These are phyloP conservation scores for Scylla paramamosain DNA, from an alignment of 1,140 invertebrate genomes.

Conservation along the genomic window DNA sequence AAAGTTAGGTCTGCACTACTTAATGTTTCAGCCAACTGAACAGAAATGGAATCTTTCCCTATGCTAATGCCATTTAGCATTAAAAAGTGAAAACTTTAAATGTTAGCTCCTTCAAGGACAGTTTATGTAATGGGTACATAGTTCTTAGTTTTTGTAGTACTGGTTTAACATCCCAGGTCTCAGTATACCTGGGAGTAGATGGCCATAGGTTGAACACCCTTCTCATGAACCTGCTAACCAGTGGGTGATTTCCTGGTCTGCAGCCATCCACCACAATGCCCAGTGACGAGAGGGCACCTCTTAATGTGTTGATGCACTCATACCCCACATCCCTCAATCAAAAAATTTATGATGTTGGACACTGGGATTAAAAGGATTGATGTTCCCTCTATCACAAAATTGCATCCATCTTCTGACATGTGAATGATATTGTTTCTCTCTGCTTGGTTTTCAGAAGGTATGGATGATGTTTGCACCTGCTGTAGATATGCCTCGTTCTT, in stretches of 20 bases:
- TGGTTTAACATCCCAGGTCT: too few relatives aligned
- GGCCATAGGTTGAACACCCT: conserved; percentile 10
- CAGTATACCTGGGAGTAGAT: not conserved
- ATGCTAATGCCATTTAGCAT: too few relatives aligned
- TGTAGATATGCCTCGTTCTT: not conserved
- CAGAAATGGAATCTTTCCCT: too few relatives aligned
- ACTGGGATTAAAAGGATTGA: not conserved
- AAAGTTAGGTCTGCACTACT: too few relatives aligned
- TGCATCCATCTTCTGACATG: conserved; percentile 24
- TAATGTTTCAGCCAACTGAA: too few relatives aligned
- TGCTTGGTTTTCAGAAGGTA: conserved; percentile 26
- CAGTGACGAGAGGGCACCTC: not conserved
- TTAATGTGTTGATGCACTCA: not conserved
- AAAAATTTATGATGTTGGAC: not conserved
- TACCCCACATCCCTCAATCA: conserved; percentile 15
- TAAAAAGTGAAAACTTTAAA: too few relatives aligned
- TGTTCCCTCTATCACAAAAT: not conserved
- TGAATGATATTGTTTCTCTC: not conserved
- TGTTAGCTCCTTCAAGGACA: too few relatives aligned
- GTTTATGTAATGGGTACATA: too few relatives aligned
- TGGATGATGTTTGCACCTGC: not conserved
- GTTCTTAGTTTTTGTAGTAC: too few relatives aligned
- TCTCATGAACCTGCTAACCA: not conserved
- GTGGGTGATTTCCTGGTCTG: not conserved
- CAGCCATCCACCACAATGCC: not conserved